Percentiles rank a stretch among this genome's conserved stretches.
Evolutionary conservation across 1,140 invertebrate species (phyloP).

Genomic region (Lepidostoma basale): DNA sequence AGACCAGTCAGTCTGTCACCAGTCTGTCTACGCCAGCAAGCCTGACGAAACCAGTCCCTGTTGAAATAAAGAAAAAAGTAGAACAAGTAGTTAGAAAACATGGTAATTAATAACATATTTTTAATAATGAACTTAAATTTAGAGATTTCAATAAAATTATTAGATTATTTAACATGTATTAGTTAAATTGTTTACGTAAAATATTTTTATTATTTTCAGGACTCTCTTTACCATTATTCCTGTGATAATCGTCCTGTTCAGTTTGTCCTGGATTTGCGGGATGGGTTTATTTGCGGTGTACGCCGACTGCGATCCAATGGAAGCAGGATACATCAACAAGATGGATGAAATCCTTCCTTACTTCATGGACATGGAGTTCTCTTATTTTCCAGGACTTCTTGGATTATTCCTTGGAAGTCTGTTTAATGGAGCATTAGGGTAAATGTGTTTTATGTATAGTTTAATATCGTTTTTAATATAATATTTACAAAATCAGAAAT

Average conservation of each 20-base stretch:
- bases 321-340: slow-evolving; percentile 73
- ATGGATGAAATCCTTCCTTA: slow-evolving; percentile 84
- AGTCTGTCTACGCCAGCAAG: too few species aligned
- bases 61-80: too few species aligned
- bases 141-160: too few species aligned
- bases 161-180: too few species aligned
- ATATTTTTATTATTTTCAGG: slow-evolving; percentile 53
- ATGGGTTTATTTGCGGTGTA: slow-evolving; percentile 88
- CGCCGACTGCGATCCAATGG: slow-evolving; percentile 83
- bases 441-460: slow-evolving; percentile 25
- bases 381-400: slow-evolving; percentile 78
- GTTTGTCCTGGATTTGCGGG: slow-evolving; percentile 80
- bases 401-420: slow-evolving; percentile 88
- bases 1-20: too few species aligned
- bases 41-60: too few species aligned
- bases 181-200: too few species aligned
- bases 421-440: slow-evolving; percentile 90
- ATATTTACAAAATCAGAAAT: neutral
- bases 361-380: slow-evolving; percentile 85
- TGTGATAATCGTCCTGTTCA: slow-evolving; percentile 78
- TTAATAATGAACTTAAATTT: too few species aligned
- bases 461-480: neutral
- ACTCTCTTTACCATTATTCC: slow-evolving; percentile 79
- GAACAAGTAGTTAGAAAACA: too few species aligned
- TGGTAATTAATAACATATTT: too few species aligned